Evolutionary conservation across 2,113 vertebrate genomes (phyloP).

Genomic region (Monarcha castaneiventris): DNA sequence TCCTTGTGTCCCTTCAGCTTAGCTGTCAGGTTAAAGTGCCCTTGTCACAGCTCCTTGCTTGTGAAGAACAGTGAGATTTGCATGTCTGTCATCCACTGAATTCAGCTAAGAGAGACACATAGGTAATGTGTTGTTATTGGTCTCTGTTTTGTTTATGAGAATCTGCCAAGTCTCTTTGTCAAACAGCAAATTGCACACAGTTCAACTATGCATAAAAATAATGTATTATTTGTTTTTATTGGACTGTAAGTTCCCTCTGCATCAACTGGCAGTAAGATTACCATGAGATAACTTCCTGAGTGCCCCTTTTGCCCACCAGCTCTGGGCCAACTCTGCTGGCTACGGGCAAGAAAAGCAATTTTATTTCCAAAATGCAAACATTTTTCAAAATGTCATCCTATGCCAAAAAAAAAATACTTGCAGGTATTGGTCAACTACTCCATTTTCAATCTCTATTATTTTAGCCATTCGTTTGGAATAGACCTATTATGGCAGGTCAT

Average conservation of each 20-base stretch:
- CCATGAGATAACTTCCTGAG: background rate
- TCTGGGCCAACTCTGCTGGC: background rate
- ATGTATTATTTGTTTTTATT: constrained; percentile 25
- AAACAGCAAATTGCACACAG: background rate
- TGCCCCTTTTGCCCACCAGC: background rate
- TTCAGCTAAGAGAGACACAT: background rate
- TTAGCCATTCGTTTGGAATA: constrained; percentile 28
- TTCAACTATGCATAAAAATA: background rate
- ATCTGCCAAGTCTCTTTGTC: background rate
- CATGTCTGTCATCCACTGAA: background rate
- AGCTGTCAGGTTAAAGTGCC: background rate
- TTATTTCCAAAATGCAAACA: constrained; percentile 35
- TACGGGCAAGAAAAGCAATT: constrained; percentile 33
- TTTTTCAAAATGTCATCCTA: constrained; percentile 36
- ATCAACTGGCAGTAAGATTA: background rate
- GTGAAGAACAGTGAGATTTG: background rate
- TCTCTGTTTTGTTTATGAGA: background rate
- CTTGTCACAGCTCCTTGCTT: background rate
- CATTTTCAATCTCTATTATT: constrained; percentile 39
- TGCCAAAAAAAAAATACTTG: background rate
- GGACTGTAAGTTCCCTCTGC: background rate
- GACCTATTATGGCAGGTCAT: background rate
- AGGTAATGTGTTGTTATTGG: background rate
- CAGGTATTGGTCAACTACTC: background rate
- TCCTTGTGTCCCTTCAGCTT: background rate